Base-by-base conservation (phyloP, 1,140 invertebrate genomes). In the Neodiprion lecontei region DNA sequence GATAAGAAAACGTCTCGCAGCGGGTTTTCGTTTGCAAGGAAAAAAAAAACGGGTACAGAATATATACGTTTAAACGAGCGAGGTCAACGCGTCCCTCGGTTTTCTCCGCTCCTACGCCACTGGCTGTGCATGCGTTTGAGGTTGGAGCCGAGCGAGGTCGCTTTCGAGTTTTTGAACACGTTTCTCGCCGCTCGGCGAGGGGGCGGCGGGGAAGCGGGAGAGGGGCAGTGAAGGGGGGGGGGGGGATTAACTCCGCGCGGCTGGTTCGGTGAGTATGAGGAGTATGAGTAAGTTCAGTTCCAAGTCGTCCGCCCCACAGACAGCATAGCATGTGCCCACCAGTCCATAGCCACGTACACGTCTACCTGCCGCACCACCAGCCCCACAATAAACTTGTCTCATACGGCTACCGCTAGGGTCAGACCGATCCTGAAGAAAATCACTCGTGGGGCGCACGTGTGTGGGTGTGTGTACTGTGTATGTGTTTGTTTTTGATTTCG, bases 281-380 rank as follows among this genome's bases (percentile, higher is more conserved):
- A 40, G 67, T 10, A 12, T 69, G 7, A 47, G 68, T 14, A 14
- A 12, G 68, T 69, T 23, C 68, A 47, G 68, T 69, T 28, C 21
- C 21, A 11, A 21, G 68, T 23, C 53, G 53, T 61, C 53, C 53
- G 53, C 53, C 53, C 4, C 0, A 61, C 23, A 76, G 78, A 84
- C 76, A 84, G 78, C 83, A 74, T 87, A 87, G 87, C 83, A 87
- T 87, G 87, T 84, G 84, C 85, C 81, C 83, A 82, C 77, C 78
- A 85, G 83, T 82, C 74, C 78, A 76, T 73, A 81, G 69, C 69
- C 80, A 77, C 80, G 80, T 81, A 78, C 74, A 81, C 81, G 78
- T 80, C 72, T 79, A 83, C 74, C 78, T 81, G 75, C 81, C 79
- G 74, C 80, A 86, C 73, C 81, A 83, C 69, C 84, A 86, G 70